Conservation (phyloP, 2,113 vertebrate genomes). For the Pimephales promelas region DNA sequence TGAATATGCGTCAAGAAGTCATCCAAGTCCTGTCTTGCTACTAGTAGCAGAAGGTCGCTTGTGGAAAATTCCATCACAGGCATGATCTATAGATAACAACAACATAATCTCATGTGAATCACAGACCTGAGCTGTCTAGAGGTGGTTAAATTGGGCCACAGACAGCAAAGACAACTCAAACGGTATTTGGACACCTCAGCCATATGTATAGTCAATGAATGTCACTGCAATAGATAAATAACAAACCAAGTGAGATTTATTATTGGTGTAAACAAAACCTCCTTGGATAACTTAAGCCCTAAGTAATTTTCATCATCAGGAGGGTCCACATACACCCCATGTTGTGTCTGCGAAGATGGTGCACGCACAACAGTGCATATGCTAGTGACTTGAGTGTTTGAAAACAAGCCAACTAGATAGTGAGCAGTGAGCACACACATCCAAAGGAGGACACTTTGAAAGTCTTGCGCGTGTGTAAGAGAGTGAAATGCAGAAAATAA, state of each 20-base stretch:
- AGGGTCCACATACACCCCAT: too few species aligned
- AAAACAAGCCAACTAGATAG: too few species aligned
- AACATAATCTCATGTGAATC: constrained; percentile 16
- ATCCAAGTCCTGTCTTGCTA: neutral
- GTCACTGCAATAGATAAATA: neutral
- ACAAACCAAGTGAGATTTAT: neutral
- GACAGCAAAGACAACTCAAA: neutral
- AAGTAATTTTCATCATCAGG: too few species aligned
- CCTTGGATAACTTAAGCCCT: too few species aligned
- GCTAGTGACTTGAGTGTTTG: too few species aligned
- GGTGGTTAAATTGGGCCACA: neutral
- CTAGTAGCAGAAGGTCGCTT: constrained; percentile 12
- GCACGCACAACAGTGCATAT: too few species aligned
- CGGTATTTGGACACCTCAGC: neutral
- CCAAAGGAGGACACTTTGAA: too few species aligned
- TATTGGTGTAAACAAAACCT: neutral
- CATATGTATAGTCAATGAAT: neutral
- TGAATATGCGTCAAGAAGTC: neutral
- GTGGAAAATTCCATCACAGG: constrained; percentile 69
- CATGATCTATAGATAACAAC: constrained; percentile 58
- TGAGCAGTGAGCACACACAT: too few species aligned
- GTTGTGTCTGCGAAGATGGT: too few species aligned
- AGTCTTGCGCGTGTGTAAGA: too few species aligned
- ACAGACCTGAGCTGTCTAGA: neutral
- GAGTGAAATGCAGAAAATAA: neutral